These are phyloP conservation scores for Cydia pomonella DNA, from an alignment of 1,140 invertebrate species.

Conservation along the genomic window DNA sequence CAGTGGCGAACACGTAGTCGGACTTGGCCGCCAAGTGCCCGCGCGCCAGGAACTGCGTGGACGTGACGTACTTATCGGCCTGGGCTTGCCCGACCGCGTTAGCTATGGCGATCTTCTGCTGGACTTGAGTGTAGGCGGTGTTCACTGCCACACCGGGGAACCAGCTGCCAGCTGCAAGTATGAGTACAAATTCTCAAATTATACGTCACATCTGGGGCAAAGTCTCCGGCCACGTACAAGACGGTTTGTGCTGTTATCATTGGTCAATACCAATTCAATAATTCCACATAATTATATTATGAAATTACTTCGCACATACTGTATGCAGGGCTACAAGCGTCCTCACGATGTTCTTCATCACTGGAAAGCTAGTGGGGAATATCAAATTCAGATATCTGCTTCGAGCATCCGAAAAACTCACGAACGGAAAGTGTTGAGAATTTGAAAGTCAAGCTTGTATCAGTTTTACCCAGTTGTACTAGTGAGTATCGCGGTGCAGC, in stretches of 20 bases:
- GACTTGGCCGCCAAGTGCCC: constrained; percentile 86
- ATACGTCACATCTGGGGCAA: background rate
- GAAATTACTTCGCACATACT: no score
- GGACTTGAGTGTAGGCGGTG: constrained; percentile 61
- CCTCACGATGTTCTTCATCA: no score
- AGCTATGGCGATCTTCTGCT: constrained; percentile 58
- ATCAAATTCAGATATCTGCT: no score
- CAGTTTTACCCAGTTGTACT: no score
- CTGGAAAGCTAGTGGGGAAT: no score
- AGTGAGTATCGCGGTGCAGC: no score
- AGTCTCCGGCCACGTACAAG: background rate
- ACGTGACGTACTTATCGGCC: constrained; percentile 64
- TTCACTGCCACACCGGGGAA: constrained; percentile 67
- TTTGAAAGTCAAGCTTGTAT: no score
- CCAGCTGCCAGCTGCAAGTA: constrained; percentile 56
- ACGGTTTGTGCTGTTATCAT: background rate
- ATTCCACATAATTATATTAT: no score
- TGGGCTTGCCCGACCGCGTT: constrained; percentile 52
- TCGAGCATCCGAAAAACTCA: no score
- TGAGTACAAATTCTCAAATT: background rate
- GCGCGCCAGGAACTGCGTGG: constrained; percentile 77
- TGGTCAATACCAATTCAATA: no score
- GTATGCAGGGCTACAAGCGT: no score
- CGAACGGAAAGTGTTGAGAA: no score
- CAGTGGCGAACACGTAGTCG: constrained; percentile 83